Base-by-base conservation (phyloP, 1,140 invertebrate genomes). In the Drosophila lini region DNA sequence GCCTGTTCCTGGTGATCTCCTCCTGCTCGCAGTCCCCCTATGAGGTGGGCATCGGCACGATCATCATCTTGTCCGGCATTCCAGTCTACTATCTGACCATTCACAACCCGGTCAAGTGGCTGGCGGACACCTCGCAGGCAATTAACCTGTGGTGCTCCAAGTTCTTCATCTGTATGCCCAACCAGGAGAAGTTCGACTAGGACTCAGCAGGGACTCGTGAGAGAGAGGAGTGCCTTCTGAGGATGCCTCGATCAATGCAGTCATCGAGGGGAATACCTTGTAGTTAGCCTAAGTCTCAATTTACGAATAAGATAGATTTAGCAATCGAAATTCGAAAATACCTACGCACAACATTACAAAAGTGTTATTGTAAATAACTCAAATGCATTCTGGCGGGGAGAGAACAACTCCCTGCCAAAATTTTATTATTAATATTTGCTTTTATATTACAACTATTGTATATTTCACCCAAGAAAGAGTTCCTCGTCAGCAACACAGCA, bases 61-160 rank as follows among this genome's bases (percentile, higher is more conserved):
- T 94, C 3, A 96, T 99, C 69, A 98, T 98, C 73, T 76, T 95
- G 1, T 95, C 96, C n/a, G 92, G 92, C 19, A 95, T 99, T 71
- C 98, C 98, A 2, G 95, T 99, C 4, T 99, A 98, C 91, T 94
- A 95, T 36, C 80, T 98, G 5, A 98, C 97, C 67, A 97, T 99
- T 32, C 93, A 94, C 50, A 98, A 98, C 92, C 94, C 94, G 1
- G 81, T 89, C 16, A 75, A 80, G 58, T 95, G 94, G 94, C 68
- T 95, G 60, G 92, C 93, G 40, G 86, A 89, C 25, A 91, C 92
- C 2, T 94, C 94, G 89, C 94, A 95, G 79, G 81, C 93, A 36
- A 95, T 96, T 61, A 96, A 96, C 75, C 85, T 94, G 52, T 86
- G 93, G 44, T 96, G 96, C 86, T 95, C 95, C 11, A 97, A 96